phyloP scores from a whole-genome alignment of 2,113 vertebrate genomes.

The Passer domesticus region DNA sequence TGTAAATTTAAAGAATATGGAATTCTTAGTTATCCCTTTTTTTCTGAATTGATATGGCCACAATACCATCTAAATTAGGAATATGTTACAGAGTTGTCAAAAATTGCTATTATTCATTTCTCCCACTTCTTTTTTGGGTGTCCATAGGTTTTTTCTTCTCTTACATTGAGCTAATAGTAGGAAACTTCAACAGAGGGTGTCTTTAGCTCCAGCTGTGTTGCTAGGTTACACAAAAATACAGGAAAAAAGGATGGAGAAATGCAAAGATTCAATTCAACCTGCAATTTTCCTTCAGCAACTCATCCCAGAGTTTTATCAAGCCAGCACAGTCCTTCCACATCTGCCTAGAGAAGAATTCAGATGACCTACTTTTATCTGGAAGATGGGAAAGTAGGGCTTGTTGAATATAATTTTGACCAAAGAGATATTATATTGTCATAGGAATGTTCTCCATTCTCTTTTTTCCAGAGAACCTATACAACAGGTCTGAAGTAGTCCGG shows the following conservation, averaged over 20 bases:
- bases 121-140: background rate
- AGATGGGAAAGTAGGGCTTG: background rate
- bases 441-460: fast-evolving
- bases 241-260: background rate
- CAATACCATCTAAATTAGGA: background rate
- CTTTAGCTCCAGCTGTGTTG: background rate
- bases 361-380: background rate
- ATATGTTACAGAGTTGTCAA: background rate
- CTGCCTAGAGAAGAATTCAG: background rate
- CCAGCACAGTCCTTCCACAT: background rate
- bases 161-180: background rate
- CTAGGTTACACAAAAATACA: background rate
- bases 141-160: fast-evolving
- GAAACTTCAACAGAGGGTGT: background rate
- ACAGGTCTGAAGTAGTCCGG: background rate
- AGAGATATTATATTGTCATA: background rate
- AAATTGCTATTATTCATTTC: fast-evolving
- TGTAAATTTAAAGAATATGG: background rate
- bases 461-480: background rate
- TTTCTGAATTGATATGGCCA: background rate
- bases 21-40: background rate
- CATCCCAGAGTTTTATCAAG: background rate
- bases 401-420: background rate
- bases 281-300: background rate
- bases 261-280: background rate